These are phyloP conservation scores for Geodia barretti DNA, from an alignment of 37 sponge, comb jelly and placozoan species.

Conservation along the genomic window DNA sequence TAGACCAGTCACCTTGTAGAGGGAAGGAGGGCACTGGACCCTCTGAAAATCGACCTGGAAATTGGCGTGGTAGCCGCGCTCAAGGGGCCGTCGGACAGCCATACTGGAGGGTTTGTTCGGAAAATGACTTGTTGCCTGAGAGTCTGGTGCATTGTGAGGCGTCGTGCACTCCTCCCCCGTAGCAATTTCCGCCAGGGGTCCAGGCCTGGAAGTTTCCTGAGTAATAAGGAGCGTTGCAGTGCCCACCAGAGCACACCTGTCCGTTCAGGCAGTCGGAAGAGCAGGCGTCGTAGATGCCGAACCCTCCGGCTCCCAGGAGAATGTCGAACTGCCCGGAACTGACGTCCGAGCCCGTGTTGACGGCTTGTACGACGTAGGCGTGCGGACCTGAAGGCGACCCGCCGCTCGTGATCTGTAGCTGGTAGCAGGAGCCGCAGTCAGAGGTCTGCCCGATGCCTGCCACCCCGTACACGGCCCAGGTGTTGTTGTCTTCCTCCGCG, in stretches of 20 bases:
- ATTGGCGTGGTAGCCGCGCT: constrained; percentile 11
- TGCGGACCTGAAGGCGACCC: constrained; percentile 1
- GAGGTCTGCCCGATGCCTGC: constrained; percentile 19
- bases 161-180: constrained; percentile 20
- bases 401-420: constrained; percentile 24
- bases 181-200: constrained; percentile 34
- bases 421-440: constrained; percentile 28
- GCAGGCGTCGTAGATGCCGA: constrained; percentile 37
- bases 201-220: constrained; percentile 30
- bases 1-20: constrained; percentile 20
- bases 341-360: constrained; percentile 35
- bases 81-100: constrained; percentile 14
- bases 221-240: constrained; percentile 33
- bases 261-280: constrained; percentile 23
- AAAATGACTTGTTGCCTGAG: not conserved
- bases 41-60: not conserved
- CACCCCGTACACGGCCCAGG: constrained; percentile 34
- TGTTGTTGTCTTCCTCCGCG: constrained; percentile 1
- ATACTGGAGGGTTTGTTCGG: constrained; percentile 17
- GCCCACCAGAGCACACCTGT: constrained; percentile 23
- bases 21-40: constrained; percentile 27
- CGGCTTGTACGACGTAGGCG: constrained; percentile 24
- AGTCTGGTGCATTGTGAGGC: not conserved
- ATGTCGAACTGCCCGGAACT: constrained; percentile 29
- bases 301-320: constrained; percentile 26